A percentile compares a stretch with the other conserved stretches of the same genome.
Conservation (phyloP, 1,140 invertebrate species). For the Aphis gossypii region DNA sequence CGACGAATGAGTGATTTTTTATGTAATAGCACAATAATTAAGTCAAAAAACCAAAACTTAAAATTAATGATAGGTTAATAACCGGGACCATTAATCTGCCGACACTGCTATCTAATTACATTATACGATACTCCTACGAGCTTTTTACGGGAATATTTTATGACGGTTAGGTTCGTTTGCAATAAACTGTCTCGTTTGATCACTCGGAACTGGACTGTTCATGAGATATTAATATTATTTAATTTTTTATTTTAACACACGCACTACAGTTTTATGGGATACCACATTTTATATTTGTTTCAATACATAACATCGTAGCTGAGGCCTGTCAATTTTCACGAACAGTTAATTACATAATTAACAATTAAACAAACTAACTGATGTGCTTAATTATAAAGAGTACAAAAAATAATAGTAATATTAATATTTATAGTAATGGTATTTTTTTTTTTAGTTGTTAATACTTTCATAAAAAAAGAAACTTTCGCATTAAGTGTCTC, state of each 20-base stretch:
- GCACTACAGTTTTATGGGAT: neutral
- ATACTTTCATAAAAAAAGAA: neutral
- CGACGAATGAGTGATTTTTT: neutral
- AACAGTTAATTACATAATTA: neutral
- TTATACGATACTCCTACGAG: conserved; percentile 9
- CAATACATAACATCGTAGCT: neutral
- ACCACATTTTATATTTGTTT: neutral
- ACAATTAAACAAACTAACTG: neutral
- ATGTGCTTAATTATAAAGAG: neutral
- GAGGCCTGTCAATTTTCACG: neutral
- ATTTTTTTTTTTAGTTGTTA: neutral
- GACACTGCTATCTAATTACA: conserved; percentile 13
- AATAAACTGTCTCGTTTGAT: conserved; percentile 5
- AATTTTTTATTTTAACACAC: neutral
- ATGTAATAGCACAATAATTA: conserved; percentile 31
- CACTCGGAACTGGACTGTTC: neutral
- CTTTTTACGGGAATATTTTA: conserved; percentile 1
- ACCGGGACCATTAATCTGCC: neutral
- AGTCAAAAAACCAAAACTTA: conserved; percentile 7
- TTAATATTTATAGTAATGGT: neutral
- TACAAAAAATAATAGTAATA: neutral
- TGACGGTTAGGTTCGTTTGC: neutral
- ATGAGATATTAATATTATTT: neutral
- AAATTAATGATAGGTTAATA: conserved; percentile 27
- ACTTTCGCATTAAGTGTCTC: neutral